phyloP scores from a whole-genome alignment of 2,797 vertebrate species.

The Chrosomus eos region DNA sequence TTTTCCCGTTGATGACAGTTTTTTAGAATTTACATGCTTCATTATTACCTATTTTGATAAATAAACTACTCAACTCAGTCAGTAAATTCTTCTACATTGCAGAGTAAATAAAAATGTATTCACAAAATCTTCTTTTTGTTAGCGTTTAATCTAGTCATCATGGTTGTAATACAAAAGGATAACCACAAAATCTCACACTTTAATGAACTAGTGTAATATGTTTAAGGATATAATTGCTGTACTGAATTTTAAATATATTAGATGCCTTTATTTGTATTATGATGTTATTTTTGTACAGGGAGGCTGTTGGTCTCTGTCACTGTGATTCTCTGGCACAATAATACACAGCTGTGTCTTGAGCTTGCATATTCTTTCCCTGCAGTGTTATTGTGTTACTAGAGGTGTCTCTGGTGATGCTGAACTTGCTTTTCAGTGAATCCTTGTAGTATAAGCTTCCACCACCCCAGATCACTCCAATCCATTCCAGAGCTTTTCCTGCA shows the following conservation, averaged over 20 bases:
- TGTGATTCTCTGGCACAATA: background rate
- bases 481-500: constrained; percentile 1
- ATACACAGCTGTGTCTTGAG: background rate
- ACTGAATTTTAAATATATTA: no score
- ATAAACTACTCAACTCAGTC: background rate
- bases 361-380: background rate
- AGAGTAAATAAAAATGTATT: no score
- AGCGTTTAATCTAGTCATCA: no score
- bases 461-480: accelerated
- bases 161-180: no score
- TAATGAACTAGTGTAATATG: no score
- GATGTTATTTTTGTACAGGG: constrained; percentile 17
- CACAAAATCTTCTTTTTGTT: no score
- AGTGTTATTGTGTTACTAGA: constrained; percentile 31
- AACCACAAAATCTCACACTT: no score
- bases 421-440: constrained; percentile 10
- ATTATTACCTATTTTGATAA: background rate
- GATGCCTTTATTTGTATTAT: background rate
- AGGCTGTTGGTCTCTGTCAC: background rate
- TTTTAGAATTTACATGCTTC: background rate
- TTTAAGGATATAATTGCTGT: no score
- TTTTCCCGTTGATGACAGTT: background rate
- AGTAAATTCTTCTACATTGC: no score
- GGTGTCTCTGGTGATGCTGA: constrained; percentile 29
- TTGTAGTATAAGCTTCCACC: accelerated